Evolutionary conservation across 2,888 invertebrate species (phyloP).

Genomic region (Latheticus oryzae): DNA sequence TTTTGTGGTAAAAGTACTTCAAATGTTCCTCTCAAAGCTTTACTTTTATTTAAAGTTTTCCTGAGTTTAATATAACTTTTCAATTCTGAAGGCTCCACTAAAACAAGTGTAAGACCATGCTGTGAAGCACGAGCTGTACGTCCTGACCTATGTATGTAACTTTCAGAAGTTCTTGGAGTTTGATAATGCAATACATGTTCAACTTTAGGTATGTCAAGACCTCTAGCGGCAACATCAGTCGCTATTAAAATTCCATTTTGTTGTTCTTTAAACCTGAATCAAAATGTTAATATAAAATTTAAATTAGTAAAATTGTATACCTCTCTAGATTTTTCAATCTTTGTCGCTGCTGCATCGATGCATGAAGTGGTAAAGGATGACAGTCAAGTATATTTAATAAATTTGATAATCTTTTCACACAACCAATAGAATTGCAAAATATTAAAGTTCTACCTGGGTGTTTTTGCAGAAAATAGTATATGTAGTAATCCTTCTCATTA

Average conservation of each 20-base stretch:
- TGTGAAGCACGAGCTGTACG: constrained; percentile 92
- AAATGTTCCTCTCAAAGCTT: constrained; percentile 40
- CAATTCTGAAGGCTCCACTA: constrained; percentile 91
- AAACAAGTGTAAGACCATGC: constrained; percentile 90
- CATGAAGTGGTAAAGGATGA: constrained; percentile 82
- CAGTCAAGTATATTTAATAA: constrained; percentile 78
- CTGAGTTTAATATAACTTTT: constrained; percentile 84
- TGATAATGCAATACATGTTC: constrained; percentile 97
- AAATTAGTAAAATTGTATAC: constrained; percentile 57
- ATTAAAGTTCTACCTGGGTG: constrained; percentile 93
- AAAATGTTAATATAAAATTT: not conserved
- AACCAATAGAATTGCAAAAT: constrained; percentile 94
- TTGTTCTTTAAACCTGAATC: constrained; percentile 75
- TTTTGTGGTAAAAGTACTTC: constrained; percentile 7
- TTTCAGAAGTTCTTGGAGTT: constrained; percentile 94
- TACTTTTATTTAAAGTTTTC: constrained; percentile 86
- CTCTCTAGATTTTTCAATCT: constrained; percentile 93
- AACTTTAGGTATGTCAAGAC: constrained; percentile 93
- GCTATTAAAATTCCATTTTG: constrained; percentile 84
- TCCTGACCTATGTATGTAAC: constrained; percentile 96
- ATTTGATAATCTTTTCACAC: constrained; percentile 83
- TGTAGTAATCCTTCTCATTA: constrained; percentile 89
- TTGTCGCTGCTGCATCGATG: constrained; percentile 94
- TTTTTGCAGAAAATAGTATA: constrained; percentile 88
- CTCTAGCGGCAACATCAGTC: constrained; percentile 97